A percentile compares a stretch with the other conserved stretches of the same genome.
These are phyloP conservation scores for Chaetodon trifasciatus DNA, from an alignment of 2,797 vertebrate genomes.

Conservation along the genomic window DNA sequence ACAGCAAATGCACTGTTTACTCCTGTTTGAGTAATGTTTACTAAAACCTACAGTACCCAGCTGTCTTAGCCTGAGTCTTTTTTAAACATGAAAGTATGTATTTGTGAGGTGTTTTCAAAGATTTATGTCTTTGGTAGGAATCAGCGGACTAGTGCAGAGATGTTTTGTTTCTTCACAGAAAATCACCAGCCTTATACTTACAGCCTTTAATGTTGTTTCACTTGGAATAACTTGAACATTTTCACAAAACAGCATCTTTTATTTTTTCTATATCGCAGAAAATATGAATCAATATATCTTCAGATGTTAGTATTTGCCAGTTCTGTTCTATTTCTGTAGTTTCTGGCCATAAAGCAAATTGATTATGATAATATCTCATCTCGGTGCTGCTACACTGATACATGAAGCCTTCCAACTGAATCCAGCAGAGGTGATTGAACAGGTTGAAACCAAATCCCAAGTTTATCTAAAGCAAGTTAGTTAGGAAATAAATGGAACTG, in stretches of 20 bases:
- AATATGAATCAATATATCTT: not conserved
- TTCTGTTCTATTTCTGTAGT: not conserved
- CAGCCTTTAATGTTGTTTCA: not conserved
- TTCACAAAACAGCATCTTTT: not conserved
- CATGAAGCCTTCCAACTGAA: not conserved
- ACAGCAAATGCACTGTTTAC: not conserved
- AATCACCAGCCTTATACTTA: not conserved
- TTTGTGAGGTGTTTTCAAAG: not conserved
- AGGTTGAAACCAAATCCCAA: not conserved
- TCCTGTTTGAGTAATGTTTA: not conserved
- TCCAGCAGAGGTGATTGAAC: not conserved
- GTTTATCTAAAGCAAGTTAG: not conserved
- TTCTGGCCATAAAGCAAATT: not conserved
- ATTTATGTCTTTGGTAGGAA: not conserved
- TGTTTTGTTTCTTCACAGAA: not conserved
- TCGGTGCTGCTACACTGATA: not conserved
- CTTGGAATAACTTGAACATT: not conserved
- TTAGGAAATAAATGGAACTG: not conserved
- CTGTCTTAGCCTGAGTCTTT: not conserved
- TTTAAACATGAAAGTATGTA: no score
- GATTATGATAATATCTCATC: constrained; percentile 10
- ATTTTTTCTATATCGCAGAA: not conserved
- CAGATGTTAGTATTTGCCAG: no score
- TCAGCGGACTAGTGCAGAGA: not conserved
- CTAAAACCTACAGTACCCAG: not conserved